Conservation (phyloP, 2,888 invertebrate genomes). For the Xylota sylvarum region DNA sequence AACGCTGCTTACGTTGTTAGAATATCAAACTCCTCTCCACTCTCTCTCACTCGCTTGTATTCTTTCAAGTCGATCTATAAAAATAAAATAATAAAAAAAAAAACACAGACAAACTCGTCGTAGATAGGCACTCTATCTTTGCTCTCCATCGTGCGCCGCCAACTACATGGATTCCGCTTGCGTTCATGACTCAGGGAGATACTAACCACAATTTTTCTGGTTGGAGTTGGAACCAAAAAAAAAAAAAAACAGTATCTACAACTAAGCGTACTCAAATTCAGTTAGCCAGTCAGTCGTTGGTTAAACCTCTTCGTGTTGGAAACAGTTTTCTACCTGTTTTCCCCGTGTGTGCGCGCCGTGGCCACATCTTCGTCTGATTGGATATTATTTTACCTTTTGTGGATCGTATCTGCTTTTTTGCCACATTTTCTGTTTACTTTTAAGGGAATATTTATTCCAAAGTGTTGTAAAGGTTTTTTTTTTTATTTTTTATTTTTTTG, state of each 20-base stretch:
- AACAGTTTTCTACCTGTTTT: slow-evolving; percentile 50
- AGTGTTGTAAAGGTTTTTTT: too few species aligned
- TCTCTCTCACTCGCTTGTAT: background rate
- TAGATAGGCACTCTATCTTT: slow-evolving; percentile 16
- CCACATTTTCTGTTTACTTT: slow-evolving; percentile 65
- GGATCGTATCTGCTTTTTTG: slow-evolving; percentile 52
- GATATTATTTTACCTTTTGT: slow-evolving; percentile 55
- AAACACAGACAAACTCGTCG: background rate
- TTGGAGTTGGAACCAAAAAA: slow-evolving; percentile 43
- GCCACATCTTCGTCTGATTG: slow-evolving; percentile 68
- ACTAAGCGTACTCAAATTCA: slow-evolving; percentile 60
- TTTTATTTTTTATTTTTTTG: background rate
- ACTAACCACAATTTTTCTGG: slow-evolving; percentile 55
- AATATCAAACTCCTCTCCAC: slow-evolving; percentile 5
- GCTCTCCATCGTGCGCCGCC: slow-evolving; percentile 48
- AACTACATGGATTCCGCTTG: slow-evolving; percentile 50
- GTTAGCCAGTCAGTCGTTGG: slow-evolving; percentile 70
- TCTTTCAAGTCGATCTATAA: slow-evolving; percentile 17
- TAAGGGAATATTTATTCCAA: slow-evolving; percentile 7
- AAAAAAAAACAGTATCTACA: slow-evolving; percentile 53
- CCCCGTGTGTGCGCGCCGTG: slow-evolving; percentile 59
- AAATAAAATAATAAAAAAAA: slow-evolving; percentile 3
- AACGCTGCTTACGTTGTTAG: slow-evolving; percentile 41
- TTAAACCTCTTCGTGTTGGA: slow-evolving; percentile 71
- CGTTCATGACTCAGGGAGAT: slow-evolving; percentile 72